phyloP scores from a whole-genome alignment of 2,113 vertebrate genomes.

The Barnardius zonarius region DNA sequence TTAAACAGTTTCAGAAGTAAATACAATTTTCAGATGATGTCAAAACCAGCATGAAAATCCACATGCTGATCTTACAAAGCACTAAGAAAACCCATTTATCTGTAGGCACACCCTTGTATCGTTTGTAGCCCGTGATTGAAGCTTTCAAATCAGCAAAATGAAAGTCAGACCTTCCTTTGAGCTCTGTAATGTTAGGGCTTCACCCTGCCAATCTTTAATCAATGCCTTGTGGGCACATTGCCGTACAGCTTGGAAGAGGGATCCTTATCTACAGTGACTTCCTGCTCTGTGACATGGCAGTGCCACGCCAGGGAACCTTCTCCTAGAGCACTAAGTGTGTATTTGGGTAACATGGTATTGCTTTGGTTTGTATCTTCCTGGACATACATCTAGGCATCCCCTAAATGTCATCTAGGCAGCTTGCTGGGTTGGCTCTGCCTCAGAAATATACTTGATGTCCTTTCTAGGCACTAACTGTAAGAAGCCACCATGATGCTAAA shows the following conservation, averaged over 20 bases:
- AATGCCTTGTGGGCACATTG: not conserved
- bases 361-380: not conserved
- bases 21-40: not conserved
- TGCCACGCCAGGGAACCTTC: not conserved
- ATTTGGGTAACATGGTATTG: not conserved
- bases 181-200: not conserved
- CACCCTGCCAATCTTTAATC: not conserved
- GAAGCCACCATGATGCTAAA: not conserved
- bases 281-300: not conserved
- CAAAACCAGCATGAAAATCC: not conserved
- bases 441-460: not conserved
- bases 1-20: conserved; percentile 12
- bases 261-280: not conserved
- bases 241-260: not conserved
- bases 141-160: not conserved
- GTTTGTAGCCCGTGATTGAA: rapidly evolving
- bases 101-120: not conserved
- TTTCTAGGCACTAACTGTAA: not conserved
- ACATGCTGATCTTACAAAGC: not conserved
- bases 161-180: not conserved
- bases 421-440: not conserved
- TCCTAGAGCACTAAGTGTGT: rapidly evolving
- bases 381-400: not conserved
- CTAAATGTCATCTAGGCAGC: not conserved
- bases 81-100: not conserved